A percentile compares a stretch with the other conserved stretches of the same genome.
These are phyloP conservation scores for Aphrocallistes beatrix DNA, from an alignment of 37 sponge, comb jelly and placozoan genomes.

Conservation along the genomic window DNA sequence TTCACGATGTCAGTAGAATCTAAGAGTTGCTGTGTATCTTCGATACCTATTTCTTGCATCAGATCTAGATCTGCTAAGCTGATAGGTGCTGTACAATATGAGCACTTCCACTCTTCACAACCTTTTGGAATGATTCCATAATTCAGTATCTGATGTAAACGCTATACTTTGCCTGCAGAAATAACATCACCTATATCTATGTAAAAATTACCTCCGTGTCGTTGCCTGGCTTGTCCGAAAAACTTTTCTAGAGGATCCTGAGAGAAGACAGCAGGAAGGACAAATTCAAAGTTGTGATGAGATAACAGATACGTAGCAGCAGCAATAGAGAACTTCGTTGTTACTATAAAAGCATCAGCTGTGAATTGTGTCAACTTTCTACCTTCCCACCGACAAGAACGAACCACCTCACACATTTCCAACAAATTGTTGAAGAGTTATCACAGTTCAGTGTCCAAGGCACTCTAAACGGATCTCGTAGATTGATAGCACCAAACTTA, in stretches of 20 bases:
- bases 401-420: background rate
- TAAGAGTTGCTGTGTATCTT: background rate
- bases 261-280: background rate
- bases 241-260: background rate
- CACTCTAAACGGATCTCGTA: background rate
- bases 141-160: background rate
- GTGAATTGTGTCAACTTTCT: background rate
- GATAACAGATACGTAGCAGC: background rate
- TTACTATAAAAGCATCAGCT: background rate
- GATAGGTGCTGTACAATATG: background rate
- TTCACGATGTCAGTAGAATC: background rate
- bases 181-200: conserved; percentile 8
- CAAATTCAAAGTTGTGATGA: background rate
- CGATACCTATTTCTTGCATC: background rate
- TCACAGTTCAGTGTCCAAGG: background rate
- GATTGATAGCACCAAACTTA: background rate
- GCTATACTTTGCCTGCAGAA: background rate
- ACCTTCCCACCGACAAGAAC: conserved; percentile 7
- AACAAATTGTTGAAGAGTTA: background rate
- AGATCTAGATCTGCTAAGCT: background rate
- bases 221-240: background rate
- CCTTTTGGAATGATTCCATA: background rate
- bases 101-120: background rate
- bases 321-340: background rate
- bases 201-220: background rate